These are phyloP conservation scores for Aptenodytes patagonicus DNA, from an alignment of 2,113 vertebrate species.

Conservation along the genomic window DNA sequence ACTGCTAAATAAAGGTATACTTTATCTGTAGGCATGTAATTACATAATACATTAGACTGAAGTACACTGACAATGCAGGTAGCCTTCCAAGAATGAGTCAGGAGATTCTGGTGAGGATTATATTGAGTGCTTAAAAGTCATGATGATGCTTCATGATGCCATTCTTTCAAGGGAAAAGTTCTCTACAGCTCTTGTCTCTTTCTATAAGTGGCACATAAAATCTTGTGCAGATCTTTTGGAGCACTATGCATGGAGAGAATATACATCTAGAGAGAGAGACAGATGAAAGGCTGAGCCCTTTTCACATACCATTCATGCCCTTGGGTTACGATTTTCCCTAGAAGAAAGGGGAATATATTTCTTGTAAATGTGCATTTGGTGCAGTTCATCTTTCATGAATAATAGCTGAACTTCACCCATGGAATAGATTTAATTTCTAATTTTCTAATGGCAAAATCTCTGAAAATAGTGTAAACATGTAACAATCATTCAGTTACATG, in stretches of 20 bases:
- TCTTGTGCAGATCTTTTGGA: neutral
- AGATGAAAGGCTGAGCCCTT: neutral
- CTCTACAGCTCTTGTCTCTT: neutral
- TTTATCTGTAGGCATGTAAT: neutral
- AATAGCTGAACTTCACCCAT: neutral
- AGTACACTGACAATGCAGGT: neutral
- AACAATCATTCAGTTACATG: neutral
- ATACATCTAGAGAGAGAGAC: neutral
- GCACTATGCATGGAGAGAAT: neutral
- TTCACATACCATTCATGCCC: neutral
- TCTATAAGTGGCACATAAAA: neutral
- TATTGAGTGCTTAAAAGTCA: neutral
- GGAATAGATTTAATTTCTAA: neutral
- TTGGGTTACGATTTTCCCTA: neutral
- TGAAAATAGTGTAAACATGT: neutral
- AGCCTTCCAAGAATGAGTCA: neutral
- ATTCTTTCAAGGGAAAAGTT: neutral
- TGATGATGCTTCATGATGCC: neutral
- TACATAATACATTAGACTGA: neutral
- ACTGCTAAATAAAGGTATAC: neutral
- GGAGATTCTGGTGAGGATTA: neutral
- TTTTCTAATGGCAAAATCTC: neutral
- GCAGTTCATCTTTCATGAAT: neutral
- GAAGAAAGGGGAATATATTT: neutral
- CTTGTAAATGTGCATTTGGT: neutral